Conservation (phyloP, 2,888 invertebrate species). For the Agrilus mali region DNA sequence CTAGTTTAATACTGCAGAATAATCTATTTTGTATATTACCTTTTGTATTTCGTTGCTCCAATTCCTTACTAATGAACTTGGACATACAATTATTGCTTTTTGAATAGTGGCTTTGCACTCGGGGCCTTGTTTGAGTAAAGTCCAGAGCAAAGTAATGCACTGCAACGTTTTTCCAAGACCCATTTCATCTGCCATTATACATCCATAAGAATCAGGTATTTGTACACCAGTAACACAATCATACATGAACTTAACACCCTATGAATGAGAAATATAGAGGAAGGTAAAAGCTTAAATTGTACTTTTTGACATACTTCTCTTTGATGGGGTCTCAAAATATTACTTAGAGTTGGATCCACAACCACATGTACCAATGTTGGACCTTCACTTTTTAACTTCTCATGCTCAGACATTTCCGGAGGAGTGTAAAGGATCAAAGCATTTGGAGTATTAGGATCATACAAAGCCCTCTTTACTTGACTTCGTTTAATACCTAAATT, state of each 20-base stretch:
- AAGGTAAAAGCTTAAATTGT: neutral
- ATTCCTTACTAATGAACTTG: constrained; percentile 95
- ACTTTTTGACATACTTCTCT: constrained; percentile 49
- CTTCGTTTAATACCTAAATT: constrained; percentile 64
- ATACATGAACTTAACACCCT: constrained; percentile 97
- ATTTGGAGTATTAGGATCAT: constrained; percentile 86
- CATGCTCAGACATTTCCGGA: constrained; percentile 73
- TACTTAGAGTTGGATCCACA: constrained; percentile 86
- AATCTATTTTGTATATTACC: constrained; percentile 20
- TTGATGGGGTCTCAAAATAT: constrained; percentile 91
- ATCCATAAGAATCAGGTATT: constrained; percentile 78
- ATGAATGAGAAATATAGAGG: constrained; percentile 10
- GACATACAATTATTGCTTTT: constrained; percentile 91
- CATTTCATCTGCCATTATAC: constrained; percentile 99
- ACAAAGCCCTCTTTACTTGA: constrained; percentile 57
- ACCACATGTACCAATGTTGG: constrained; percentile 77
- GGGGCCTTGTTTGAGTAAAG: constrained; percentile 83
- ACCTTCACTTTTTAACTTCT: constrained; percentile 64
- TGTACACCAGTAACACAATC: constrained; percentile 92
- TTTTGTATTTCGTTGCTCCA: constrained; percentile 98
- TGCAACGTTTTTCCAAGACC: constrained; percentile 96
- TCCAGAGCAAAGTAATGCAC: constrained; percentile 94
- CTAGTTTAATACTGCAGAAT: no score
- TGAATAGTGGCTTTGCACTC: constrained; percentile 80
- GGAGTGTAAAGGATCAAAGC: constrained; percentile 83